Evolutionary conservation across 1,140 invertebrate genomes (phyloP).

Genomic region (Listronotus oregonensis): DNA sequence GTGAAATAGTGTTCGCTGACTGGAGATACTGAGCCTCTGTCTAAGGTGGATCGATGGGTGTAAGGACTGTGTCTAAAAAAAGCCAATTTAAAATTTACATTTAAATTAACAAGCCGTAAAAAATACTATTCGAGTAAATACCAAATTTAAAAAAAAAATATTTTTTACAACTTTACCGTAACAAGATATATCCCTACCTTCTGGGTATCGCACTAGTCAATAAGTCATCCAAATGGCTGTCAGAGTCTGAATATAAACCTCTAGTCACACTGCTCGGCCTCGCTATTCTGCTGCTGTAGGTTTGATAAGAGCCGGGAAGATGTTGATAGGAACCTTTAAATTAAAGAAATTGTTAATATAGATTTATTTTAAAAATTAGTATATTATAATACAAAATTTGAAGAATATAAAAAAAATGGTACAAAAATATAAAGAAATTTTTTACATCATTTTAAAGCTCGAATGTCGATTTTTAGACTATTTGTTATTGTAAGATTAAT

Average conservation of each 20-base stretch:
- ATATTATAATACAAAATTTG: too few species aligned
- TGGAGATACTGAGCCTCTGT: constrained; percentile 45
- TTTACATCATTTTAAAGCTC: neutral
- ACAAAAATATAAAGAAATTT: too few species aligned
- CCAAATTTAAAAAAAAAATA: too few species aligned
- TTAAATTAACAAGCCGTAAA: too few species aligned
- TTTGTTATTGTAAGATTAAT: too few species aligned
- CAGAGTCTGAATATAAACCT: constrained; percentile 45
- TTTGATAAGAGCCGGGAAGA: constrained; percentile 40
- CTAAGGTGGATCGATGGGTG: constrained; percentile 41
- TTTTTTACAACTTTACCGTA: too few species aligned
- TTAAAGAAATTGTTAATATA: too few species aligned
- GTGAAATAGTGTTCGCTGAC: constrained; percentile 38
- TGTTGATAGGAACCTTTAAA: constrained; percentile 27
- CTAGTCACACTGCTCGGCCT: constrained; percentile 37
- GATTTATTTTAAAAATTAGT: too few species aligned
- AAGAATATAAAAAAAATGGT: too few species aligned
- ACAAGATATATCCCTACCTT: too few species aligned
- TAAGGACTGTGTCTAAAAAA: constrained; percentile 46
- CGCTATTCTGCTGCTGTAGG: constrained; percentile 48
- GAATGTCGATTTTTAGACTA: neutral
- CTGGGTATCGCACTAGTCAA: constrained; percentile 43
- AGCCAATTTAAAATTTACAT: constrained; percentile 1
- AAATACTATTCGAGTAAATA: too few species aligned
- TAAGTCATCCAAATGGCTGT: constrained; percentile 46